Conservation (phyloP, 2,113 vertebrate genomes). For the Ptychochromis oligacanthus region DNA sequence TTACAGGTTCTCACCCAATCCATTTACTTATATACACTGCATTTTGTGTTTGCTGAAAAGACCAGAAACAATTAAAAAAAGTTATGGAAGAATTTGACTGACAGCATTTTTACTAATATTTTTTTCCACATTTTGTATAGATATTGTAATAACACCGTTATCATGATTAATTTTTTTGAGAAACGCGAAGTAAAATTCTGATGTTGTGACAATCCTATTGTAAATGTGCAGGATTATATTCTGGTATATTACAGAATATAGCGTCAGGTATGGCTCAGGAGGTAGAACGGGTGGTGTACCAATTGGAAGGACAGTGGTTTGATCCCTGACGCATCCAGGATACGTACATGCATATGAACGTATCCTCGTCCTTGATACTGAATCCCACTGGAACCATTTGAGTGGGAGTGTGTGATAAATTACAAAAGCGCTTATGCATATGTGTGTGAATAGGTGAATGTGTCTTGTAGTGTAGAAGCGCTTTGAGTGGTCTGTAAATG, state of each 20-base stretch:
- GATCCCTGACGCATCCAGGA: not conserved
- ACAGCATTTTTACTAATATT: too few relatives aligned
- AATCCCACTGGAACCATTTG: not conserved
- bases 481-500: not conserved
- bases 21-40: too few relatives aligned
- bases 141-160: not conserved
- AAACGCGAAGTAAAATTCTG: not conserved
- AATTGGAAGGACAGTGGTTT: not conserved
- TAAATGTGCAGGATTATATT: not conserved
- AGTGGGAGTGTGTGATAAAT: not conserved
- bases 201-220: not conserved
- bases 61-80: not conserved
- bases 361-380: not conserved
- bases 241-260: not conserved
- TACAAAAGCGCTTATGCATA: not conserved
- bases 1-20: too few relatives aligned
- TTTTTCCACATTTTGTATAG: accelerated
- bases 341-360: not conserved
- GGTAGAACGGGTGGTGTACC: not conserved
- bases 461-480: accelerated
- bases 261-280: not conserved
- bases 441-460: too few relatives aligned
- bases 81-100: too few relatives aligned
- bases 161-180: not conserved
- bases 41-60: not conserved